A percentile compares a stretch with the other conserved stretches of the same genome.
Evolutionary conservation across 2,113 vertebrate species (phyloP).

Genomic region (crab-eating macaque (Macaca fascicularis)): DNA sequence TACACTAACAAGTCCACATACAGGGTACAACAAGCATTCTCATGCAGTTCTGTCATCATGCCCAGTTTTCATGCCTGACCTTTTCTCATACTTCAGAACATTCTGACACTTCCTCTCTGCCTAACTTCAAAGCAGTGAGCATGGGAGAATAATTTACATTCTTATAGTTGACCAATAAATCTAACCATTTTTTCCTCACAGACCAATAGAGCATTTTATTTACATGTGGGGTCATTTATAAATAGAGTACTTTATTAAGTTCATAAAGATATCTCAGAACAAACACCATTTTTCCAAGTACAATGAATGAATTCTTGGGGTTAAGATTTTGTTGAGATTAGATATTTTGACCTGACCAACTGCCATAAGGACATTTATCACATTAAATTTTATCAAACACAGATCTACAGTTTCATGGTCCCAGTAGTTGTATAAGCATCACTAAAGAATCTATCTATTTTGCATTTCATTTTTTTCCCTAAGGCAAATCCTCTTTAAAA

Average conservation of each 20-base stretch:
- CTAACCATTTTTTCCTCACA: neutral
- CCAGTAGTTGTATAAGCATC: neutral
- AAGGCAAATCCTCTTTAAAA: neutral
- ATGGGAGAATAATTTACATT: neutral
- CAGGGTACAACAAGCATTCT: neutral
- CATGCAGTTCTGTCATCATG: neutral
- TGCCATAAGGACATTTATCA: neutral
- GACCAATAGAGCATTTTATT: conserved; percentile 38
- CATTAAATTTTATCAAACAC: neutral
- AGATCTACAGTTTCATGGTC: neutral
- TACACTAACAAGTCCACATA: neutral
- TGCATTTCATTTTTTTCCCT: neutral
- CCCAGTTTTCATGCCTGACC: neutral
- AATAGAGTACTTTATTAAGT: conserved; percentile 37
- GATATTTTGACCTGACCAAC: neutral
- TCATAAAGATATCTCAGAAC: conserved; percentile 26
- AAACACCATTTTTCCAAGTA: conserved; percentile 34
- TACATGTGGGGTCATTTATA: conserved; percentile 44
- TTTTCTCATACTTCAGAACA: neutral
- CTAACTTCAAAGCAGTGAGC: conserved; percentile 47
- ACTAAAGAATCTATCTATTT: neutral
- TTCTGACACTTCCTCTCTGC: neutral
- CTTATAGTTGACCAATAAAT: conserved; percentile 42
- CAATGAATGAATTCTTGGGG: neutral
- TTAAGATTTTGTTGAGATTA: conserved; percentile 28